Evolutionary conservation across 2,888 invertebrate species (phyloP).

Genomic region (Steinernema carpocapsae): DNA sequence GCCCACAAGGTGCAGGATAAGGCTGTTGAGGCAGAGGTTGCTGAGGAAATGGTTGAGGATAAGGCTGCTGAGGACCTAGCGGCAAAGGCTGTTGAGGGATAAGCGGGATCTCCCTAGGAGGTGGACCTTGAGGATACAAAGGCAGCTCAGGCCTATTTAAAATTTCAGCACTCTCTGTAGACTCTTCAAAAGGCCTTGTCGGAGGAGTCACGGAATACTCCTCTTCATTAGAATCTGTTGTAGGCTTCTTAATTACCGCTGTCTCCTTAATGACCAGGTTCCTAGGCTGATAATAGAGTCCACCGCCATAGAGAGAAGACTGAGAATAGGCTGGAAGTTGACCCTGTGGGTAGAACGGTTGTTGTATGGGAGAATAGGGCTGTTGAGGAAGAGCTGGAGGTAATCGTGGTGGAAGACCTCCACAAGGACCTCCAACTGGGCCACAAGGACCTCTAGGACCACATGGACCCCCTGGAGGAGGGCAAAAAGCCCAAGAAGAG

Average conservation of each 20-base stretch:
- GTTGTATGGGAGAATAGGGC: background rate
- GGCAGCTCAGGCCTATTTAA: conserved; percentile 1
- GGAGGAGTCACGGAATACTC: conserved; percentile 14
- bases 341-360: background rate
- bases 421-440: background rate
- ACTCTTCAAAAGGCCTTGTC: background rate
- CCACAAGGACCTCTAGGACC: background rate
- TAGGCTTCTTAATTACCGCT: conserved; percentile 6
- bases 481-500: conserved; percentile 8
- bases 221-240: conserved; percentile 4
- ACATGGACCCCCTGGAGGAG: background rate
- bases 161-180: background rate
- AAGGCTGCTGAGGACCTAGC: background rate
- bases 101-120: background rate
- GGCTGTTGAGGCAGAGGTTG: background rate
- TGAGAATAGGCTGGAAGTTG: conserved; percentile 6
- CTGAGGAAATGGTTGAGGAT: background rate
- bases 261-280: conserved; percentile 4
- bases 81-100: background rate
- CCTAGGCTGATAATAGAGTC: conserved; percentile 11
- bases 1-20: background rate
- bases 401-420: background rate
- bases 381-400: background rate
- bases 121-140: conserved; percentile 3
- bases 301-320: background rate